Percentiles rank a stretch among this genome's conserved stretches.
These are phyloP conservation scores for Monochamus saltuarius DNA, from an alignment of 1,140 invertebrate species.

Conservation along the genomic window DNA sequence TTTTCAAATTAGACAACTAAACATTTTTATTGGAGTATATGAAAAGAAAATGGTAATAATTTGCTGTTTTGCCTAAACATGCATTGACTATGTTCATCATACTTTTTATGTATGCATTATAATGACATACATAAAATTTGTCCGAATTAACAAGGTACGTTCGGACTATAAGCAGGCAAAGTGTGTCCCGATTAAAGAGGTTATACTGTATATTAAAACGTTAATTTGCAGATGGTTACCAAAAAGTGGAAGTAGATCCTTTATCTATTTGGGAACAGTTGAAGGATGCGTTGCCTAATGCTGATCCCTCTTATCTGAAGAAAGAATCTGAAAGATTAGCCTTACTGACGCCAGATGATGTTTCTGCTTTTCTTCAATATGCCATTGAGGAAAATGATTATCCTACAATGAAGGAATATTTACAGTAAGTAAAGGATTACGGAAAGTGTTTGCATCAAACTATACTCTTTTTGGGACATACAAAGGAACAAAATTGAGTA, in stretches of 20 bases:
- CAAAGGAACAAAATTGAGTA: background rate
- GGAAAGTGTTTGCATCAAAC: background rate
- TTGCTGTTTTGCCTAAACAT: too few relatives aligned
- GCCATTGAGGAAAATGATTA: conserved; percentile 54
- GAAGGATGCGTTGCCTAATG: conserved; percentile 51
- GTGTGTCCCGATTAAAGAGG: background rate
- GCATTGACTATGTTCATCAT: too few relatives aligned
- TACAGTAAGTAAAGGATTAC: conserved; percentile 43
- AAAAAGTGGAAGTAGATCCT: conserved; percentile 27
- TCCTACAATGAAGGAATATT: conserved; percentile 57
- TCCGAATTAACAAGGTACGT: too few relatives aligned
- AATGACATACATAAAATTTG: too few relatives aligned
- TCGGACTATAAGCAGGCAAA: too few relatives aligned
- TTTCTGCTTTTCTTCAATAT: conserved; percentile 49
- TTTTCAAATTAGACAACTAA: too few relatives aligned
- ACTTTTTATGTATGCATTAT: too few relatives aligned
- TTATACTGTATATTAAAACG: background rate
- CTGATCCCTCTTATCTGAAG: conserved; percentile 59
- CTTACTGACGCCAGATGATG: conserved; percentile 30
- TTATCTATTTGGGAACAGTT: conserved; percentile 48
- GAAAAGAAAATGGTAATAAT: too few relatives aligned
- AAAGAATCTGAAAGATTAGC: conserved; percentile 42
- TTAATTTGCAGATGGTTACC: conserved; percentile 17
- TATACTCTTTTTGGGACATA: conserved; percentile 3
- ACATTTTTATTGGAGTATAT: too few relatives aligned